Conservation (phyloP, 1,140 invertebrate genomes). For the Bombus cullumanus region DNA sequence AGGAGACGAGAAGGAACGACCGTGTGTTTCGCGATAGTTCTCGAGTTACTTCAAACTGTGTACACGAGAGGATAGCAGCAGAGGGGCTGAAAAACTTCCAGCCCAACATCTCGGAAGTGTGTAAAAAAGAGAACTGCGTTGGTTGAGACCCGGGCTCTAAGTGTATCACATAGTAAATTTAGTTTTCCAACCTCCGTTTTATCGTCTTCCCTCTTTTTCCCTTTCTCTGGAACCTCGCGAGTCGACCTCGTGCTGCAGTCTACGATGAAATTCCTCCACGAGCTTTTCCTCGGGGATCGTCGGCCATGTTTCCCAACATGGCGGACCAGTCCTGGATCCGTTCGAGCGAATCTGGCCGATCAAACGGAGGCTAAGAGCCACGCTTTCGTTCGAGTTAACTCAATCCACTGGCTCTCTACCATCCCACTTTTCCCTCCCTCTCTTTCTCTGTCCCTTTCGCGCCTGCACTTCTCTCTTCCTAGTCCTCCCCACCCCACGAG, state of each 20-base stretch:
- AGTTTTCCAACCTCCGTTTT: slow-evolving; percentile 76
- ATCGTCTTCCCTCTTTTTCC: slow-evolving; percentile 10
- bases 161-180: slow-evolving; percentile 83
- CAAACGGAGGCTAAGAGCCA: slow-evolving; percentile 82
- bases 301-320: slow-evolving; percentile 73
- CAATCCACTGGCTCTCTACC: slow-evolving; percentile 74
- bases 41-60: slow-evolving; percentile 65
- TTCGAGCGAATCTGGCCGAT: slow-evolving; percentile 82
- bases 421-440: slow-evolving; percentile 42
- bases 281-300: slow-evolving; percentile 53
- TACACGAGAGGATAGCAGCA: not conserved
- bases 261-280: slow-evolving; percentile 32
- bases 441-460: not conserved
- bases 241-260: slow-evolving; percentile 10
- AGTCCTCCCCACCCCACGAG: not conserved
- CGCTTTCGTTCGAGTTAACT: slow-evolving; percentile 81
- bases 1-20: slow-evolving; percentile 18
- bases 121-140: slow-evolving; percentile 75
- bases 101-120: slow-evolving; percentile 80
- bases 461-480: not conserved
- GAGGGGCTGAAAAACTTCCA: slow-evolving; percentile 69
- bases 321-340: slow-evolving; percentile 72
- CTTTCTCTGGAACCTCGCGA: not conserved
- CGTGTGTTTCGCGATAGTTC: slow-evolving; percentile 59
- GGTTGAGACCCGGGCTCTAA: slow-evolving; percentile 72